These are phyloP conservation scores for Valencia hispanica DNA, from an alignment of 2,797 vertebrate species.

Conservation along the genomic window DNA sequence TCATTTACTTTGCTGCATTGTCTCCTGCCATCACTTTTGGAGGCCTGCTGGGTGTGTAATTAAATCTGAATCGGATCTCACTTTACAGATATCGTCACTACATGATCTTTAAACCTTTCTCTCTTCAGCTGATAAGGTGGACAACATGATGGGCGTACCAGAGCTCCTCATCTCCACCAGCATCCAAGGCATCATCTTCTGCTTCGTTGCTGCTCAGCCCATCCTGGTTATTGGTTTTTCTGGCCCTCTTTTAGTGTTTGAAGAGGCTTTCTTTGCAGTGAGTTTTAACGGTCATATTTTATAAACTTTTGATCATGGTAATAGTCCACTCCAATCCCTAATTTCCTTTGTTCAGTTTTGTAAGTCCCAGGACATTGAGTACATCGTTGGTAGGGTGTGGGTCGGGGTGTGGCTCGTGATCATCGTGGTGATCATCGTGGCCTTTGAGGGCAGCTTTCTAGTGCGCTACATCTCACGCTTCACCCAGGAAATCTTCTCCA, in stretches of 20 bases:
- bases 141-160: slow-evolving; percentile 90
- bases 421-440: slow-evolving; percentile 90
- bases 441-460: slow-evolving; percentile 93
- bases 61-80: neutral
- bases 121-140: slow-evolving; percentile 89
- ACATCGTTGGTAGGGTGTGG: slow-evolving; percentile 95
- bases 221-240: slow-evolving; percentile 95
- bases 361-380: slow-evolving; percentile 78
- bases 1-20: slow-evolving; percentile 97
- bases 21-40: slow-evolving; percentile 96
- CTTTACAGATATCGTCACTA: neutral
- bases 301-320: neutral
- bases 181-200: slow-evolving; percentile 89
- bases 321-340: neutral
- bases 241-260: slow-evolving; percentile 96
- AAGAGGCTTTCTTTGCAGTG: slow-evolving; percentile 92
- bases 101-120: slow-evolving; percentile 3
- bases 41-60: slow-evolving; percentile 87
- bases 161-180: slow-evolving; percentile 95
- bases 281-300: slow-evolving; percentile 30
- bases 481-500: slow-evolving; percentile 98
- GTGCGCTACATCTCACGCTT: slow-evolving; percentile 97
- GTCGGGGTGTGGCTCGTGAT: slow-evolving; percentile 93
- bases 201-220: slow-evolving; percentile 90
- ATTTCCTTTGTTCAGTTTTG: slow-evolving; percentile 86